Evolutionary conservation across 2,113 vertebrate genomes (phyloP).

Genomic region (Suricata suricatta): DNA sequence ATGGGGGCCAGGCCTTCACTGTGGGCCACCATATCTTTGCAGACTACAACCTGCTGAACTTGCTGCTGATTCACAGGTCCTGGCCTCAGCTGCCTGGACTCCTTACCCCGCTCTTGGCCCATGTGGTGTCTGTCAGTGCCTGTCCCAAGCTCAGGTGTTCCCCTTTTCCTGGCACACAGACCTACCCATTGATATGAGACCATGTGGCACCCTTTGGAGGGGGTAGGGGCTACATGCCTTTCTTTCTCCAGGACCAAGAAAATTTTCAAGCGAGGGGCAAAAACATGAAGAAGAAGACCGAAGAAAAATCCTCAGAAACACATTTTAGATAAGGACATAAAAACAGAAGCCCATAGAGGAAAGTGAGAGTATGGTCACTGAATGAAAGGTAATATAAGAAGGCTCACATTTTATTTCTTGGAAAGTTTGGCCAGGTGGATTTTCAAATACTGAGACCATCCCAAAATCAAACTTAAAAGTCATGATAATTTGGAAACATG

Average conservation of each 20-base stretch:
- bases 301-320: neutral
- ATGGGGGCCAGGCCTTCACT: slow-evolving; percentile 82
- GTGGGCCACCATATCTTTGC: slow-evolving; percentile 85
- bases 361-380: neutral
- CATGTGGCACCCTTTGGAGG: accelerated
- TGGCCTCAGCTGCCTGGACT: slow-evolving; percentile 81
- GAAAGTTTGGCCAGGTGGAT: neutral
- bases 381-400: neutral
- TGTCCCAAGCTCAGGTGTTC: slow-evolving; percentile 83
- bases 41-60: slow-evolving; percentile 86
- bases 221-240: neutral
- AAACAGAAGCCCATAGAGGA: neutral
- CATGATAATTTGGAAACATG: neutral
- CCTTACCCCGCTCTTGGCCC: slow-evolving; percentile 81
- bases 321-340: neutral
- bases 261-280: neutral
- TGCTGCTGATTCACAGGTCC: slow-evolving; percentile 81
- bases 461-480: neutral
- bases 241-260: slow-evolving; percentile 33
- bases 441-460: neutral
- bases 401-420: neutral
- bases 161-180: slow-evolving; percentile 81
- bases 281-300: neutral
- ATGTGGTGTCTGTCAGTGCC: slow-evolving; percentile 73
- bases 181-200: slow-evolving; percentile 85